phyloP scores from a whole-genome alignment of 2,888 invertebrate genomes.

The Seira ritae region DNA sequence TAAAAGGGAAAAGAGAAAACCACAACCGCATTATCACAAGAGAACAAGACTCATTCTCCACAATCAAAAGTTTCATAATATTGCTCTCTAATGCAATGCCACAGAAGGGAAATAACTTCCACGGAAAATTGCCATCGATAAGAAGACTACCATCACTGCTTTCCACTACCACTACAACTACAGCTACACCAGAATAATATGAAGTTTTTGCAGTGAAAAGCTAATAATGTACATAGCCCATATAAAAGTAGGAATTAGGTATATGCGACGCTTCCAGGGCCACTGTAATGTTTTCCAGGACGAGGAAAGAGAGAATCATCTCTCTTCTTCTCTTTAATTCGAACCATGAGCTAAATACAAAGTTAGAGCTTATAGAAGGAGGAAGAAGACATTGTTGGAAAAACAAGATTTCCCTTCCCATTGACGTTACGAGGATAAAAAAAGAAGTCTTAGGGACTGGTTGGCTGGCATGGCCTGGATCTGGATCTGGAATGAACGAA shows the following conservation, averaged over 20 bases:
- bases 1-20: slow-evolving; percentile 8
- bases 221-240: neutral
- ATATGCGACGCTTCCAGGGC: neutral
- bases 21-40: slow-evolving; percentile 47
- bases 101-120: slow-evolving; percentile 48
- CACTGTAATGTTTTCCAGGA: neutral
- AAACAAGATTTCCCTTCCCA: slow-evolving; percentile 27
- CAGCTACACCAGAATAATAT: neutral
- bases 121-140: slow-evolving; percentile 53
- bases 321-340: slow-evolving; percentile 19
- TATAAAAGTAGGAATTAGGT: no score
- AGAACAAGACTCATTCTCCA: slow-evolving; percentile 23
- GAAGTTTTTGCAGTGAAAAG: slow-evolving; percentile 10
- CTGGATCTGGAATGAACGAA: neutral
- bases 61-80: slow-evolving; percentile 59
- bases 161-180: neutral
- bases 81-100: slow-evolving; percentile 54
- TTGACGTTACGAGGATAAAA: neutral
- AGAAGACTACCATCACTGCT: slow-evolving; percentile 7
- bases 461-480: neutral
- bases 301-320: neutral
- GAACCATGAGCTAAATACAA: slow-evolving; percentile 41
- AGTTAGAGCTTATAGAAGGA: slow-evolving; percentile 17
- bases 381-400: slow-evolving; percentile 26
- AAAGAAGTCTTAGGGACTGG: slow-evolving; percentile 10